These are phyloP conservation scores for Caenorhabditis uteleia DNA, from an alignment of 2,888 invertebrate species.

Conservation along the genomic window DNA sequence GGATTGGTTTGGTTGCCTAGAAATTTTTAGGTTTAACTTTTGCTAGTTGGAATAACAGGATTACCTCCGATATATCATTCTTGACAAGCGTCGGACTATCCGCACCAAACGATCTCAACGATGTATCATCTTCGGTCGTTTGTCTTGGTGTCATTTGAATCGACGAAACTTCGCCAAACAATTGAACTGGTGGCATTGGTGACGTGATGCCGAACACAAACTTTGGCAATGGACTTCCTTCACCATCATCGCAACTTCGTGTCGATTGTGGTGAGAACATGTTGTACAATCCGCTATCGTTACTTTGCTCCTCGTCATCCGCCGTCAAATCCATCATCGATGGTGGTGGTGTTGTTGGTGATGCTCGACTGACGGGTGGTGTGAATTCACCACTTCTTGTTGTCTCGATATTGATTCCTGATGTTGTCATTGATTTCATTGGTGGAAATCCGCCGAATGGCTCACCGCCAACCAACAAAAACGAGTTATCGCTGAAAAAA, in stretches of 20 bases:
- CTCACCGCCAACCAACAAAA: conserved; percentile 19
- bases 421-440: conserved; percentile 4
- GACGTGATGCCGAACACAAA: too few species aligned
- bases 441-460: conserved; percentile 6
- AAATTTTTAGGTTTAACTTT: not conserved
- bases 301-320: conserved; percentile 7
- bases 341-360: conserved; percentile 36
- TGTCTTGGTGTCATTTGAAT: conserved; percentile 31
- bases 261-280: conserved; percentile 18
- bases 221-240: not conserved
- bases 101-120: conserved; percentile 13
- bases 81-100: not conserved
- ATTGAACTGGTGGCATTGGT: not conserved
- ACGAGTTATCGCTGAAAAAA: conserved; percentile 21
- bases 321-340: conserved; percentile 27
- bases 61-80: not conserved
- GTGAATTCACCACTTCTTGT: conserved; percentile 22
- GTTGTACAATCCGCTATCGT: conserved; percentile 24
- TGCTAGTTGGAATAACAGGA: not conserved
- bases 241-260: not conserved
- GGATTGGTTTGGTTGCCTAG: conserved; percentile 22
- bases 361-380: conserved; percentile 31
- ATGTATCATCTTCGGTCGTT: conserved; percentile 31
- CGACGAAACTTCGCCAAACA: conserved; percentile 2
- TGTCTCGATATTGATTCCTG: conserved; percentile 15